Evolutionary conservation across 2,888 invertebrate genomes (phyloP), one percentile per base, ranked within the genome.

Genomic region (Saturnia japonica): DNA sequence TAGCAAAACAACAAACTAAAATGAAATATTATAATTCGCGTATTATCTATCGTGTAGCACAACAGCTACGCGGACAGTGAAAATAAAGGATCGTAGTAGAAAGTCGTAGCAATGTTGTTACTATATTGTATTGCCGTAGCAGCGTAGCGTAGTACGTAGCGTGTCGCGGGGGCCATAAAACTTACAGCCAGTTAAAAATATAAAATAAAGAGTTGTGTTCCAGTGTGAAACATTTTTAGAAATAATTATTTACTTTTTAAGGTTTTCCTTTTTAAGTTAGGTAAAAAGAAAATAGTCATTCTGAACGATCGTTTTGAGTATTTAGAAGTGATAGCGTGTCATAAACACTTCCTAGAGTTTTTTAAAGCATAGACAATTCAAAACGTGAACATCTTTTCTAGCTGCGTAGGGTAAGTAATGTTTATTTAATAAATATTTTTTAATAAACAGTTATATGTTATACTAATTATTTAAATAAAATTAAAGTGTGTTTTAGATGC

Each of bases 141-240:
- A 25, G 11, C 57, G 16, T 68, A 68, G 51, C 28, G 7, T 54
- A 54, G 22, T 28, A 34, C 47, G 68, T 68, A 51, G 34, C 42
- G n/a, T 40, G 54, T 68, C 68, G 19, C 19, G 54, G 54, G 40
- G n/a, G n/a, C 54, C 34, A 57, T 68, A 54, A 68, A 40, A 68
- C 54, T 57, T 67, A n/a, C 40, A 40, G 16, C 4, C 34, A 1
- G 40, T 40, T 64, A 64, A 64, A 64, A 60, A 28, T 64, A 64
- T 16, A 19, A 64, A 40, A 60, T 28, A 60, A 40, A 40, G 40
- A n/a, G 0, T 40, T 40, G 9, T n/a, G 4, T 34, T 19, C 19
- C 6, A 14, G 3, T 28, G 6, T 60, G n/a, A n/a, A n/a, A n/a
- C n/a, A n/a, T n/a, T n/a, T 8, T n/a, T 51, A 54, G 22, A n/a